Evolutionary conservation across 2,113 vertebrate species (phyloP).

Genomic region (Deroptyus accipitrinus): DNA sequence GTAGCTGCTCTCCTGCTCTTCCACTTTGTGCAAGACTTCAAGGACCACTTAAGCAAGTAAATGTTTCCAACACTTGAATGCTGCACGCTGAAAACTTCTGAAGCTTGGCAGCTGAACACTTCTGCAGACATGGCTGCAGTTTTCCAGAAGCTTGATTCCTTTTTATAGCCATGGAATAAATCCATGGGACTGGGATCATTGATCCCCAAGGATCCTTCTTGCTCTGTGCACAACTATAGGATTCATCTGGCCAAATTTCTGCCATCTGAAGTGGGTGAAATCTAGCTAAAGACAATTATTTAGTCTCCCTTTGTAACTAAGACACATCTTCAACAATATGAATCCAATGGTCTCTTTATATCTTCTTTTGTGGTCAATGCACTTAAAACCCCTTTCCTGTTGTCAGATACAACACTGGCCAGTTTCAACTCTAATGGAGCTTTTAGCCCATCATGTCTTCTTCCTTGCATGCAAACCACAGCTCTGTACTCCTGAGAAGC

Average conservation of each 20-base stretch:
- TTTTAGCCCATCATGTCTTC: neutral
- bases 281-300: neutral
- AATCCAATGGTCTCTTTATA: neutral
- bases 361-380: accelerated
- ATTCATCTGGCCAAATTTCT: neutral
- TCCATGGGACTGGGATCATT: neutral
- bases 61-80: neutral
- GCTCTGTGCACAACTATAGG: neutral
- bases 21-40: neutral
- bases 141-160: neutral
- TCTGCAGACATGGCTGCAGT: neutral
- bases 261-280: neutral
- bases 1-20: neutral
- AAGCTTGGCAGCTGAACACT: neutral
- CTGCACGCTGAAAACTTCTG: neutral
- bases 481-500: neutral
- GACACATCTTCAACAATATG: neutral
- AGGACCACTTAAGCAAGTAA: neutral
- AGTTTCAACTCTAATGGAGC: neutral
- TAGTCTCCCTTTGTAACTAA: neutral
- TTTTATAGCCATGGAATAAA: neutral
- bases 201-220: neutral
- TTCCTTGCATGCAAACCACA: neutral
- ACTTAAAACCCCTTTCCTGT: neutral
- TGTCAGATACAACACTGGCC: neutral